Percentiles rank a stretch among this genome's conserved stretches.
These are phyloP conservation scores for Pteria penguin DNA, from an alignment of 2,888 invertebrate genomes.

Conservation along the genomic window DNA sequence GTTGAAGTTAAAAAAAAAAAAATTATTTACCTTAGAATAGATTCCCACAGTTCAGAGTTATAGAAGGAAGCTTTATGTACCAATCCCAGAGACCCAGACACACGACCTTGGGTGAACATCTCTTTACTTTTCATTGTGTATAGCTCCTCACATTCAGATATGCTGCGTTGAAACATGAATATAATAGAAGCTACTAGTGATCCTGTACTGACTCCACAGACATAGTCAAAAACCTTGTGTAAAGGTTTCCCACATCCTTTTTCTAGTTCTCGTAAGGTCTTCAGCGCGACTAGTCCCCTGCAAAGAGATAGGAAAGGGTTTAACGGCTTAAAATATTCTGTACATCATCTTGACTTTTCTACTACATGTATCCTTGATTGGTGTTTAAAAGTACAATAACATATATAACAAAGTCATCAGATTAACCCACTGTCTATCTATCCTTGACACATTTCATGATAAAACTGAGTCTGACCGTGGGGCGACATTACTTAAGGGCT, in stretches of 20 bases:
- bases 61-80: slow-evolving; percentile 94
- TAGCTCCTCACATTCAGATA: slow-evolving; percentile 84
- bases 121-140: slow-evolving; percentile 79
- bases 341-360: too few relatives aligned
- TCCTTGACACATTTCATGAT: too few relatives aligned
- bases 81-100: slow-evolving; percentile 86
- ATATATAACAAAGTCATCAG: too few relatives aligned
- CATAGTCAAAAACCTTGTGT: slow-evolving; percentile 91
- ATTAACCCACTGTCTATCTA: too few relatives aligned
- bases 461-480: too few relatives aligned
- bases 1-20: too few relatives aligned
- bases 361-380: too few relatives aligned
- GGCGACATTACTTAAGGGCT: too few relatives aligned
- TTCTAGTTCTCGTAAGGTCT: slow-evolving; percentile 90
- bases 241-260: slow-evolving; percentile 82
- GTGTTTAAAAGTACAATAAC: too few relatives aligned
- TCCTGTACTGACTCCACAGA: slow-evolving; percentile 83
- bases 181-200: slow-evolving; percentile 79
- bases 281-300: slow-evolving; percentile 91
- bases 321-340: too few relatives aligned
- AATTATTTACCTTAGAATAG: slow-evolving; percentile 83
- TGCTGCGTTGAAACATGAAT: slow-evolving; percentile 73
- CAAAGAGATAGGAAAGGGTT: slow-evolving; percentile 28
- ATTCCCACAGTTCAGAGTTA: slow-evolving; percentile 91
- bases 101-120: slow-evolving; percentile 85